phyloP scores from a whole-genome alignment of 2,888 invertebrate species.

The Aleiodes leptofemur region DNA sequence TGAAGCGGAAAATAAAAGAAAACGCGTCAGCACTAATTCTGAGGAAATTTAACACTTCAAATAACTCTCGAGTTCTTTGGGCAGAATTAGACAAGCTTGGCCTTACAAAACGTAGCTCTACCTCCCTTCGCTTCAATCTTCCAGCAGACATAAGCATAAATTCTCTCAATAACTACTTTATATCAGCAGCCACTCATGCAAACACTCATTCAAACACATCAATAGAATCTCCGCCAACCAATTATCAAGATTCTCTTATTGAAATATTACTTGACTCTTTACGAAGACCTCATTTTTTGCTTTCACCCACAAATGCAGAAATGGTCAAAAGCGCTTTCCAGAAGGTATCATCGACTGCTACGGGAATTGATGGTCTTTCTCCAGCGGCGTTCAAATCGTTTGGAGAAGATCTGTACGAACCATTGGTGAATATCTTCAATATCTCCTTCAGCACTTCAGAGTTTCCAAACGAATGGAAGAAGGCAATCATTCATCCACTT shows the following conservation, averaged over 20 bases:
- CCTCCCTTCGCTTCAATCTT: too few relatives aligned
- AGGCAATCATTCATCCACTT: conserved; percentile 1
- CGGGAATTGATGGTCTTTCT: conserved; percentile 2
- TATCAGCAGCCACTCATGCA: not conserved
- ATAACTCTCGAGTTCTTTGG: not conserved
- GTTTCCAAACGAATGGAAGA: conserved; percentile 4
- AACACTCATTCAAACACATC: not conserved
- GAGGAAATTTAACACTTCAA: not conserved
- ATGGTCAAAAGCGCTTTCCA: not conserved
- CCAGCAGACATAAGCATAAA: too few relatives aligned
- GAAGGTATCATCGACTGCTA: not conserved
- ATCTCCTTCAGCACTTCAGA: not conserved
- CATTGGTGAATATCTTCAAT: conserved; percentile 3
- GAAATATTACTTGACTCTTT: not conserved
- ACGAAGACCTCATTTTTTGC: not conserved
- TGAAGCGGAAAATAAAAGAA: not conserved
- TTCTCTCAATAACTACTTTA: not conserved
- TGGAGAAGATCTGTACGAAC: not conserved
- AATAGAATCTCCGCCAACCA: not conserved
- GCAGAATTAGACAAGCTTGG: not conserved
- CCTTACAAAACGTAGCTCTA: not conserved
- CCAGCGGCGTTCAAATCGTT: not conserved
- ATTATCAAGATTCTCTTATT: not conserved
- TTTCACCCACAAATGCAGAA: not conserved
- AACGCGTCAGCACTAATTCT: not conserved